Percentiles rank a stretch among this genome's conserved stretches.
These are phyloP conservation scores for Lithobius niger DNA, from an alignment of 1,140 invertebrate genomes.

Conservation along the genomic window DNA sequence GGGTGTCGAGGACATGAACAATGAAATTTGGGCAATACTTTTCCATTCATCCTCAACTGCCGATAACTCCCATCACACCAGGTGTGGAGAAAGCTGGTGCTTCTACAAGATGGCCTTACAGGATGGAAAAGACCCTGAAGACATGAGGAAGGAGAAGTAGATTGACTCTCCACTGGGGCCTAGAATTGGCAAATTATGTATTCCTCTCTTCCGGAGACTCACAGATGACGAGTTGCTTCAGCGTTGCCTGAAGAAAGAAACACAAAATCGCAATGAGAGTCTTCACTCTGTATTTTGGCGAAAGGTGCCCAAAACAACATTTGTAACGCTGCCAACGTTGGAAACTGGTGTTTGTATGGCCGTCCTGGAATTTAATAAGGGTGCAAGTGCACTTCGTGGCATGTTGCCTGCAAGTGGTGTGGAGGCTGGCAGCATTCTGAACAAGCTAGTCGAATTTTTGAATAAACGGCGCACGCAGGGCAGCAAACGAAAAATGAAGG, in stretches of 20 bases:
- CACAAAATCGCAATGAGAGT: conserved; percentile 13
- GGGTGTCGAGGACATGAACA: not conserved
- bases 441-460: no score
- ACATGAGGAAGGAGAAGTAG: not conserved
- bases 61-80: not conserved
- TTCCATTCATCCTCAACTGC: not conserved
- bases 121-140: not conserved
- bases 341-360: not conserved
- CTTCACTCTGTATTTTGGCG: conserved; percentile 9
- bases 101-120: not conserved
- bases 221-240: not conserved
- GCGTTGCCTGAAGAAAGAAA: conserved; percentile 7
- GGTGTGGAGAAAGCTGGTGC: not conserved
- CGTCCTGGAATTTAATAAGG: no score
- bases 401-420: no score
- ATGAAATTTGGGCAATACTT: not conserved
- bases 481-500: no score
- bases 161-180: not conserved
- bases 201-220: conserved; percentile 4
- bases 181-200: not conserved
- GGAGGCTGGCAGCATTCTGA: no score
- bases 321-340: conserved; percentile 4
- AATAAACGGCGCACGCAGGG: no score
- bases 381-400: no score
- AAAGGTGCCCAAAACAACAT: conserved; percentile 11